Evolutionary conservation across 2,797 vertebrate species (phyloP).

Genomic region (Otolemur crassicaudatus): DNA sequence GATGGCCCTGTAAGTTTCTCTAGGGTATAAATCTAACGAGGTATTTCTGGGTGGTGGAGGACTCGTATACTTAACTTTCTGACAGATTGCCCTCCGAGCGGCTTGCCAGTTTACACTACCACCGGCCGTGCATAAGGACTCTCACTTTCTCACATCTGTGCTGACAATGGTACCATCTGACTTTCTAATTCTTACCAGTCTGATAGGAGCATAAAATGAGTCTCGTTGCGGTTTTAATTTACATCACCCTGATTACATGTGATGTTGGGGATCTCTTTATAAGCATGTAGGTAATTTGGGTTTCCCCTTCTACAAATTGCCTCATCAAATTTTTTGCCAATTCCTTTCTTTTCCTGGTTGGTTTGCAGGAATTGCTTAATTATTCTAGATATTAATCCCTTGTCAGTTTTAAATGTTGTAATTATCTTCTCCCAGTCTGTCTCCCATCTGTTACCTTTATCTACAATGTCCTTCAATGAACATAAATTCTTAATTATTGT

Average conservation of each 20-base stretch:
- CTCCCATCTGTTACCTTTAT: conserved; percentile 67
- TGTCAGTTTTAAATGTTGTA: conserved; percentile 71
- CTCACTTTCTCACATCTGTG: conserved; percentile 10
- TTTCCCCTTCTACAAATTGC: conserved; percentile 29
- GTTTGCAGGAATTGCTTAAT: conserved; percentile 66
- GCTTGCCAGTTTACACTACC: neutral
- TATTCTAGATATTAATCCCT: conserved; percentile 75
- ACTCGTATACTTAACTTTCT: neutral
- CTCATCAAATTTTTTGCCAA: conserved; percentile 44
- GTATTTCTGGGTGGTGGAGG: neutral
- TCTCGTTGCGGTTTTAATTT: conserved; percentile 26
- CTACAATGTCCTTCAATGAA: conserved; percentile 39
- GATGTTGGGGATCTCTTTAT: conserved; percentile 10
- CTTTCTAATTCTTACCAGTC: conserved; percentile 31
- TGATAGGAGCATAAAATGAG: neutral
- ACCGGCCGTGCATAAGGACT: neutral
- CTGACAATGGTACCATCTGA: conserved; percentile 29
- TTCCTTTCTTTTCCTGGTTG: conserved; percentile 46
- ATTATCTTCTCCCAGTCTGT: conserved; percentile 69
- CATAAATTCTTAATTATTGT: conserved; percentile 57
- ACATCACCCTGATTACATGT: neutral
- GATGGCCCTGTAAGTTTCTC: neutral
- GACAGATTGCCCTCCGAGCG: neutral
- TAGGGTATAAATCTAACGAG: neutral
- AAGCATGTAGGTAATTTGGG: neutral